These are phyloP conservation scores for Nanorana parkeri DNA, from an alignment of 2,113 vertebrate species.

Conservation along the genomic window DNA sequence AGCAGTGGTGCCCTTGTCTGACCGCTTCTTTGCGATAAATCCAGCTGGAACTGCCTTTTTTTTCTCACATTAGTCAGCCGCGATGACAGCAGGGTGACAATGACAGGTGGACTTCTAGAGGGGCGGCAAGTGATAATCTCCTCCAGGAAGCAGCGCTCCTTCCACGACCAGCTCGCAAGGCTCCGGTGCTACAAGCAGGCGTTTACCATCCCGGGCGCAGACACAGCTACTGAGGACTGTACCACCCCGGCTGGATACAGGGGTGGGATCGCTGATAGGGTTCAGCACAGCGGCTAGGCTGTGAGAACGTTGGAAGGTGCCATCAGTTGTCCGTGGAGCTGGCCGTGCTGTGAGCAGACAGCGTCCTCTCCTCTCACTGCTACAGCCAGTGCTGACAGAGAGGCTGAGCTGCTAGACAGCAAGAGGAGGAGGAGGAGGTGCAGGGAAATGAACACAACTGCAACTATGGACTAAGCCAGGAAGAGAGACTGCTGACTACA, in stretches of 20 bases:
- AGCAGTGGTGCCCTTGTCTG: constrained; percentile 46
- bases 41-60: constrained; percentile 14
- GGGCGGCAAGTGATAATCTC: constrained; percentile 39
- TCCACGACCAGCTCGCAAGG: constrained; percentile 12
- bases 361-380: constrained; percentile 1
- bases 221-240: constrained; percentile 44
- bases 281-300: constrained; percentile 25
- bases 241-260: constrained; percentile 6
- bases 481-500: constrained; percentile 44
- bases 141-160: constrained; percentile 4
- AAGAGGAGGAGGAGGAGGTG: constrained; percentile 43
- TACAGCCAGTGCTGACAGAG: constrained; percentile 28
- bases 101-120: constrained; percentile 7
- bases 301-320: constrained; percentile 37
- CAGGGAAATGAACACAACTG: constrained; percentile 45
- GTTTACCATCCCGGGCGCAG: constrained; percentile 50
- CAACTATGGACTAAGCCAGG: constrained; percentile 49
- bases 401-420: constrained; percentile 2
- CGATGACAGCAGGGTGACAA: background rate
- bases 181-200: constrained; percentile 42
- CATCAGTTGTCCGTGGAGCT: constrained; percentile 31
- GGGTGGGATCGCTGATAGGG: constrained; percentile 12
- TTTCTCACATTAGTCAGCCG: background rate
- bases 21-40: constrained; percentile 45
- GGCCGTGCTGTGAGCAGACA: constrained; percentile 35